phyloP scores from a whole-genome alignment of 2,797 vertebrate genomes.

The Sebastes matsubarae region DNA sequence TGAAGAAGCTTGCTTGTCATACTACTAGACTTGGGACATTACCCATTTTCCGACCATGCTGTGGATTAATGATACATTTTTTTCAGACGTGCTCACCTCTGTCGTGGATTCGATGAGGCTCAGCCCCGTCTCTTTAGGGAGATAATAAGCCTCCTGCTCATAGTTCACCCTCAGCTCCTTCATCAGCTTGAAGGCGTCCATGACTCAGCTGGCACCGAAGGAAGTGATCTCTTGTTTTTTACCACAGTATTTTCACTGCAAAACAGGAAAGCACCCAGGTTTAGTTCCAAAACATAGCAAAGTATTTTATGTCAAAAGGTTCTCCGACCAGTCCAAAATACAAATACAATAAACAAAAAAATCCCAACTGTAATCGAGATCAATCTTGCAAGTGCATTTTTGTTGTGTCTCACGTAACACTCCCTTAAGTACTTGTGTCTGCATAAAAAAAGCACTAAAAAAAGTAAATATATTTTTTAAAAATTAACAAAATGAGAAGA shows the following conservation, averaged over 20 bases:
- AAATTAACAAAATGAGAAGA: neutral
- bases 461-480: too few species aligned
- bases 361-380: neutral
- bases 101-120: slow-evolving; percentile 87
- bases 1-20: neutral
- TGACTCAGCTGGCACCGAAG: slow-evolving; percentile 64
- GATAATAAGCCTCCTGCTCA: slow-evolving; percentile 89
- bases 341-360: neutral
- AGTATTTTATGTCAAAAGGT: neutral
- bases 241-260: slow-evolving; percentile 50
- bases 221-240: slow-evolving; percentile 5
- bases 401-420: too few species aligned
- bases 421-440: neutral
- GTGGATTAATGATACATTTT: neutral
- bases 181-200: slow-evolving; percentile 89
- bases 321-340: neutral
- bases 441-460: too few species aligned
- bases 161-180: slow-evolving; percentile 90
- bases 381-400: neutral
- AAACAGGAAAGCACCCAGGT: neutral
- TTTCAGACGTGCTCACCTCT: slow-evolving; percentile 78
- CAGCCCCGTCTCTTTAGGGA: slow-evolving; percentile 91
- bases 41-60: neutral
- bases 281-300: neutral
- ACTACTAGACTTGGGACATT: neutral